Conservation (phyloP, 2,113 vertebrate genomes). For the Chrysochloris asiatica region DNA sequence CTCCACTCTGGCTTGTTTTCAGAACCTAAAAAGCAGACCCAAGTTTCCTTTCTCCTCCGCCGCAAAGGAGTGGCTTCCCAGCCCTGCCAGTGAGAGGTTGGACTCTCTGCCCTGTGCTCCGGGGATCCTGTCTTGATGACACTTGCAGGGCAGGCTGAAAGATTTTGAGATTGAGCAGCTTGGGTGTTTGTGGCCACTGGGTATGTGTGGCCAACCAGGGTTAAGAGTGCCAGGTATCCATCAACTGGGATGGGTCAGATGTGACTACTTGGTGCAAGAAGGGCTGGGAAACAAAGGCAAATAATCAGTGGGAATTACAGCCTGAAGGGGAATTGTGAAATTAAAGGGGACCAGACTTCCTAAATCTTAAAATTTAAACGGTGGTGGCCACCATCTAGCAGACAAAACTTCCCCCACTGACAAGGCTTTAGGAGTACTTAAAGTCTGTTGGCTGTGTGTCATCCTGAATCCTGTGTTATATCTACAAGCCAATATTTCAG, state of each 20-base stretch:
- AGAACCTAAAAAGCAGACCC: slow-evolving; percentile 91
- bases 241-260: slow-evolving; percentile 74
- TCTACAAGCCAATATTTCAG: slow-evolving; percentile 74
- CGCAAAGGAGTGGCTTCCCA: slow-evolving; percentile 88
- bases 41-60: slow-evolving; percentile 90
- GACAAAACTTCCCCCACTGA: slow-evolving; percentile 50
- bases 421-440: slow-evolving; percentile 70
- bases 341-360: slow-evolving; percentile 80
- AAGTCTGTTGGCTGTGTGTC: slow-evolving; percentile 76
- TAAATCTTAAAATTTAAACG: slow-evolving; percentile 61
- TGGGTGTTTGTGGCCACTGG: slow-evolving; percentile 73
- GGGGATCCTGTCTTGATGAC: slow-evolving; percentile 88
- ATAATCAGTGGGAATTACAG: slow-evolving; percentile 66
- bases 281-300: slow-evolving; percentile 73
- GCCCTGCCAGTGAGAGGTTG: slow-evolving; percentile 89
- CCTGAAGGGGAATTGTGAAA: slow-evolving; percentile 74
- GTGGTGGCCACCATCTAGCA: slow-evolving; percentile 10
- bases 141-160: slow-evolving; percentile 85
- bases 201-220: slow-evolving; percentile 69
- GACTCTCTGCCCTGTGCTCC: slow-evolving; percentile 88
- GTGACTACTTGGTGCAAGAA: slow-evolving; percentile 74
- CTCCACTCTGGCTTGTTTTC: slow-evolving; percentile 89
- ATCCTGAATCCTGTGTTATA: slow-evolving; percentile 71
- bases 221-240: slow-evolving; percentile 77
- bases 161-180: slow-evolving; percentile 85